Conservation (phyloP, 2,113 vertebrate genomes). For the Cercocebus atys region DNA sequence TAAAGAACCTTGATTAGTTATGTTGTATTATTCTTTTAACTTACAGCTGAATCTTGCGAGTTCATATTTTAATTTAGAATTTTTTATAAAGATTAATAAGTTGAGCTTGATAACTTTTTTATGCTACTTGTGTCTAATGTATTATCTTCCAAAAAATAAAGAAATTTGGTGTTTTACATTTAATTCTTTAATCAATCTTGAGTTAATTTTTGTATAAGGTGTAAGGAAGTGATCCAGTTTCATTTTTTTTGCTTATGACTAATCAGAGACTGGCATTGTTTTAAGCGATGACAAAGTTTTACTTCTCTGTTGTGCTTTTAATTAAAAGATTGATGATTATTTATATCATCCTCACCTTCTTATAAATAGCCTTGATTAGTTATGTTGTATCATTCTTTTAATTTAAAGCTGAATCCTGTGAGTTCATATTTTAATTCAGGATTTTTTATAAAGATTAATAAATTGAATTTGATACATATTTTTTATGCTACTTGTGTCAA, state of each 20-base stretch:
- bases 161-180: background rate
- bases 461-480: background rate
- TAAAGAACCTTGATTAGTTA: background rate
- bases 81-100: background rate
- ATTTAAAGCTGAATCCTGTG: background rate
- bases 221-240: too few relatives aligned
- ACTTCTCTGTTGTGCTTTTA: background rate
- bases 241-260: too few relatives aligned
- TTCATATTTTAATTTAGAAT: background rate
- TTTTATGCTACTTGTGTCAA: background rate
- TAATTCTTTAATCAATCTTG: too few relatives aligned
- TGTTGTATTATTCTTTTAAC: background rate
- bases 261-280: background rate
- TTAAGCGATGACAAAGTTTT: background rate
- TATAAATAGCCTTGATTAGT: background rate
- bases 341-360: background rate
- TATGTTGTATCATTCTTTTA: background rate
- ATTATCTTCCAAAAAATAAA: background rate
- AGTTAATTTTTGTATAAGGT: background rate
- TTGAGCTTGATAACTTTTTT: background rate
- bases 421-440: background rate
- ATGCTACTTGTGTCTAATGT: background rate
- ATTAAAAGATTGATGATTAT: background rate
- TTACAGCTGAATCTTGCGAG: background rate
- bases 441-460: conserved; percentile 19